Conservation (phyloP, 2,888 invertebrate genomes). For the Halictus quadricinctus region DNA sequence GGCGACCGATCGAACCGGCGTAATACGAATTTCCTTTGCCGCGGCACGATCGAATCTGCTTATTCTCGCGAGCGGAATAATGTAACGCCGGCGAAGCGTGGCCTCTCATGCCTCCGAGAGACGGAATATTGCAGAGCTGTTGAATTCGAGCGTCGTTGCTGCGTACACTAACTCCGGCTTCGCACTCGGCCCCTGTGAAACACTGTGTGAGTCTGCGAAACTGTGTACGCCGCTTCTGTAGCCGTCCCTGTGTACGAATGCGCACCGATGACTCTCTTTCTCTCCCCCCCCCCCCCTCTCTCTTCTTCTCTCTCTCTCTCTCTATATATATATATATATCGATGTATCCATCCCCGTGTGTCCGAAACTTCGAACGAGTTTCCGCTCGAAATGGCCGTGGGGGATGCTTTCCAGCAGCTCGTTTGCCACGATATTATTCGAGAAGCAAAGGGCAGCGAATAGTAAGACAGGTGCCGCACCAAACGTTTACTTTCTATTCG, state of each 20-base stretch:
- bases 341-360: conserved; percentile 44
- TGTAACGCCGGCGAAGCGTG: conserved; percentile 58
- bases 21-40: conserved; percentile 73
- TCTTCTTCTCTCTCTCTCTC: not conserved
- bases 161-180: conserved; percentile 26
- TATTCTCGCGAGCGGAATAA: conserved; percentile 64
- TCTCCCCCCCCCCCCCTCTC: not conserved
- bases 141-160: conserved; percentile 39
- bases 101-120: conserved; percentile 27
- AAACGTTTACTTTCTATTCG: conserved; percentile 21
- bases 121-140: conserved; percentile 58
- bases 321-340: conserved; percentile 17
- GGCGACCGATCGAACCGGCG: conserved; percentile 53
- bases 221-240: not conserved
- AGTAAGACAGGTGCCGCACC: conserved; percentile 46
- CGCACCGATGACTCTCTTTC: conserved; percentile 17
- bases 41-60: conserved; percentile 70
- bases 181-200: conserved; percentile 9
- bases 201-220: not conserved
- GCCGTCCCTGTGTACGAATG: not conserved
- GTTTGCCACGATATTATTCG: conserved; percentile 50
- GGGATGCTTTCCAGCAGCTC: conserved; percentile 56
- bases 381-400: conserved; percentile 59
- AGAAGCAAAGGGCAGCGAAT: conserved; percentile 27
- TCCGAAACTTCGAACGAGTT: conserved; percentile 61